Percentiles rank a stretch among this genome's conserved stretches.
These are phyloP conservation scores for Crocuta crocuta DNA, from an alignment of 2,113 vertebrate species.

Conservation along the genomic window DNA sequence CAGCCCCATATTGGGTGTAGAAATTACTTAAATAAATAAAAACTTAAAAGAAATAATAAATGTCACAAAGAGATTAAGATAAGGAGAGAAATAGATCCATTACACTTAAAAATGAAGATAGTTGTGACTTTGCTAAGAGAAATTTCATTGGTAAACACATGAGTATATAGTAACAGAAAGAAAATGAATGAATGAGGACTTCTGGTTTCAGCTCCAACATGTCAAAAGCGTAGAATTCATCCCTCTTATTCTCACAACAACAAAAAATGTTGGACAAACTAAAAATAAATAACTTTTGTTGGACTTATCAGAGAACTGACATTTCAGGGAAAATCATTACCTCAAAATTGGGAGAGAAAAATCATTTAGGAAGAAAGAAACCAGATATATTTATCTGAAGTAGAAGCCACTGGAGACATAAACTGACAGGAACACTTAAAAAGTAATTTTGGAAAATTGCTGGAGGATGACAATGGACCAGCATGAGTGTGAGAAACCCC, in stretches of 20 bases:
- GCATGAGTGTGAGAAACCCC: background rate
- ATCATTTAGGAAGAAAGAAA: background rate
- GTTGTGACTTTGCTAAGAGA: slow-evolving; percentile 3
- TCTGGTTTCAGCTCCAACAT: background rate
- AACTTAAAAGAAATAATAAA: background rate
- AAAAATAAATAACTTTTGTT: background rate
- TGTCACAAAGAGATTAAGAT: background rate
- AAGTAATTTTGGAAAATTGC: background rate
- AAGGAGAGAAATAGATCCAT: background rate
- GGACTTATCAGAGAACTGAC: background rate
- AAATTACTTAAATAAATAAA: background rate
- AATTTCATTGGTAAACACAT: background rate
- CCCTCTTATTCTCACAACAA: background rate
- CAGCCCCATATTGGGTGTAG: background rate
- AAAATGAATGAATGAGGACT: background rate
- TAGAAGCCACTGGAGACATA: background rate
- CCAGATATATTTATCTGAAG: background rate
- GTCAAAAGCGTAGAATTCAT: background rate
- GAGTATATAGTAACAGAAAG: background rate
- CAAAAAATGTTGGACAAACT: background rate
- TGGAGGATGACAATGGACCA: background rate
- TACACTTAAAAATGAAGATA: background rate
- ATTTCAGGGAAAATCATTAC: background rate
- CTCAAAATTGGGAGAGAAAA: background rate
- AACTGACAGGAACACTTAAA: background rate